Base-by-base conservation (phyloP, 2,113 vertebrate species). In the Pelusios castaneus region DNA sequence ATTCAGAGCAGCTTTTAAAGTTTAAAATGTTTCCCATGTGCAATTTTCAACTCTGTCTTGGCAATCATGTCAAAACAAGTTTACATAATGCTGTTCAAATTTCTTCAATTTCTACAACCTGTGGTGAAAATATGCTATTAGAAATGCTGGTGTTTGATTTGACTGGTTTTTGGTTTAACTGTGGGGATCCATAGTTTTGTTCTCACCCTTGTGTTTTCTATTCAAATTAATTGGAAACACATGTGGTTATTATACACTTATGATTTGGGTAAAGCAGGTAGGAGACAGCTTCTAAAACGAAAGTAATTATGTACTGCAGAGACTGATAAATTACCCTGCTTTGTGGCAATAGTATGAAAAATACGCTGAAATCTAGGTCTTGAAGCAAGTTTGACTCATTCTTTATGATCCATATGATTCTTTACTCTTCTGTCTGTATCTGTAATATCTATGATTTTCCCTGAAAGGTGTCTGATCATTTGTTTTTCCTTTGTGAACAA, bases 31-130 rank as follows among this genome's bases (percentile, higher is more conserved):
- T 88, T 91, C n/a, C 49, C 21, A 29, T 77, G 67, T 81, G 73
- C 21, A 12, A 49, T 8, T 5, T 78, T 80, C 0, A 7, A 21
- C 41, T 82, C 89, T 92, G 5, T 82, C 24, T 93, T 93, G 94
- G 89, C 24, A 95, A 83, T n/a, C 10, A 58, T 85, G 78, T 94
- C 87, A 86, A 94, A 97, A 91, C 38, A 75, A 77, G 6, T 47
- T 92, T 94, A 47, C 43, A 8, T 94, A 81, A 94, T 24, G 6
- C 13, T 93, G 43, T 56, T 87, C 79, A 82, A 45, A 75, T 70
- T 29, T 41, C 86, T 79, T 83, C 67, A n/a, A 31, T 22, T 45
- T 75, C 47, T 63, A 60, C 38, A 85, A 17, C n/a, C 41, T 58
- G 45, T 67, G 81, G 80, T 80, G 6, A 95, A 95, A 95, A 77